phyloP scores from a whole-genome alignment of 2,113 vertebrate species.

The Dermatemys mawii region DNA sequence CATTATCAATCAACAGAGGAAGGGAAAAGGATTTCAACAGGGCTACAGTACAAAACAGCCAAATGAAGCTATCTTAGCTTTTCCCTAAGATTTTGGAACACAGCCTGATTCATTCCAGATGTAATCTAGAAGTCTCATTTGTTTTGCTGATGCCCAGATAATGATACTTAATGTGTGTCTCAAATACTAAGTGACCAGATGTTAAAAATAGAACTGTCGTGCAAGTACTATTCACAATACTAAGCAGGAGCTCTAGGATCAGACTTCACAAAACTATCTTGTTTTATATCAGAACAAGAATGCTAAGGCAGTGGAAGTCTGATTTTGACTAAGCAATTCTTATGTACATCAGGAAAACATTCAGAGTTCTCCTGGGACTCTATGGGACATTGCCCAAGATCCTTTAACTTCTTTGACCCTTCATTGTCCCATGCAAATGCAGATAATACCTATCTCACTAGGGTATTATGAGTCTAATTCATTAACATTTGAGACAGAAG shows the following conservation, averaged over 20 bases:
- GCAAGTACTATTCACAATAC: background rate
- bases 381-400: background rate
- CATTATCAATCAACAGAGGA: slow-evolving; percentile 29
- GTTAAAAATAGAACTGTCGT: slow-evolving; percentile 21
- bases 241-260: background rate
- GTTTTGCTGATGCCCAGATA: slow-evolving; percentile 2
- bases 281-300: background rate
- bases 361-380: background rate
- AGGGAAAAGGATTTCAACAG: background rate
- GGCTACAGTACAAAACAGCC: background rate
- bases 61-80: background rate
- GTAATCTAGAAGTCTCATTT: slow-evolving; percentile 19
- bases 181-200: background rate
- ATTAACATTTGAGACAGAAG: background rate
- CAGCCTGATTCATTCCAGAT: slow-evolving; percentile 53
- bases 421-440: background rate
- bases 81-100: slow-evolving; percentile 41
- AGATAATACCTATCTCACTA: background rate
- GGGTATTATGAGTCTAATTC: background rate
- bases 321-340: too few species aligned
- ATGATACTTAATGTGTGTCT: background rate
- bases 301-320: background rate
- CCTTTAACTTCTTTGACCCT: background rate
- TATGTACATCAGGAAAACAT: background rate
- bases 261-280: background rate